Evolutionary conservation across 1,140 invertebrate genomes (phyloP), one percentile per base, ranked within the genome.

Genomic region (Hesperophylax magnus): DNA sequence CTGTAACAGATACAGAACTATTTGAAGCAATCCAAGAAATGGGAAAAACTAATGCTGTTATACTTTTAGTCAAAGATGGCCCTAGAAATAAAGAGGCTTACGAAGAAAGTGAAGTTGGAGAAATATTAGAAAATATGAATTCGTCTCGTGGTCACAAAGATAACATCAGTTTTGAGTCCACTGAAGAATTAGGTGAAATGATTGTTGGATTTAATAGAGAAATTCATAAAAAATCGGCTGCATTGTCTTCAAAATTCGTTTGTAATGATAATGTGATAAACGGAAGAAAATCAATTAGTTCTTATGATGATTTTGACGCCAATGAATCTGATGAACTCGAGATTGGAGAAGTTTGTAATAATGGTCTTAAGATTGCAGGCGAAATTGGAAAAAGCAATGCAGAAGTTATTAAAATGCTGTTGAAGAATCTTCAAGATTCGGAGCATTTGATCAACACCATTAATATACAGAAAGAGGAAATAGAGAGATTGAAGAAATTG

Each of bases 1-100:
- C 9, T 6, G 17, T 71, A 47, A 17, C 67, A 47, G 67, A 71
- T 22, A 24, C 17, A 9, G 24, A 71, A 3, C 7, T 71, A n/a
- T 18, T 53, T 20, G 39, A 71, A 53, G 39, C n/a, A n/a, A 71
- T 71, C 11, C 18, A 47, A 14, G 67, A 71, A 71, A 71, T 71
- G 67, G 67, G 67, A 52, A 71, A 71, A 24, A 20, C 67, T 18
- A 71, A 52, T 52, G 39, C 67, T 9, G 39, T 71, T 52, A 71
- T 71, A 52, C 18, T 71, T 20, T 0, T 71, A 20, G 34, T 52
- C 20, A 47, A 71, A 71, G 67, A 71, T 47, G 39, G 8, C 9
- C 1, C n/a, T n/a, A 17, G 6, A 58, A 18, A 58, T 18, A 58
- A 22, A 58, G 20, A 58, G 17, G 56, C 11, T 58, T n/a, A 58